Evolutionary conservation across 1,140 invertebrate genomes (phyloP), one percentile per base, ranked within the genome.

Genomic region (Maniola jurtina): DNA sequence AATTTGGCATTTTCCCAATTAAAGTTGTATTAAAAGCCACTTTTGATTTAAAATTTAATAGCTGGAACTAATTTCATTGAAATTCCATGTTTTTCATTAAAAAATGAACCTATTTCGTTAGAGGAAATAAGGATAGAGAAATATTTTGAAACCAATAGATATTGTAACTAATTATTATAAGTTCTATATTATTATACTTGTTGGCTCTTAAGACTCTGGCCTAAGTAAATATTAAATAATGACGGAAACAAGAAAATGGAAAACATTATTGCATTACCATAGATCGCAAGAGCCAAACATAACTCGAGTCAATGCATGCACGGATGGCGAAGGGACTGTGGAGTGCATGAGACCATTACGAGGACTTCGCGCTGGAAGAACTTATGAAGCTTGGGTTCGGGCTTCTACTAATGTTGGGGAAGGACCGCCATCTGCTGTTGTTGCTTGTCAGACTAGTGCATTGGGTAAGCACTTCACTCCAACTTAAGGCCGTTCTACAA

Each of bases 301-400:
- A 68, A 86, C 91, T 54, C 87, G 86, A 45, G 79, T 89, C 5
- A 90, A 84, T 55, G 77, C 79, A 3, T 87, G 86, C 58, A 76
- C 76, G 4, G 86, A 88, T n/a, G 70, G 71, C 1, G 84, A 87
- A 50, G 80, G 80, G 5, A 70, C 76, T 0, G 69, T 76, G 6
- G 88, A 90, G 55, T 90, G 88, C 40, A 86, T 86, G 83, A 83
- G 75, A 52, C 69, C 95, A 68, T 83, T 95, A 10, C 91, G 94
- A 14, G 94, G 94, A 61, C 90, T 95, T 14, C 91, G 92, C 10
- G 92, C 94, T 59, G 94, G 94, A 50, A 93, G 95, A 77, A 92
- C 93, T 25, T 97, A 97, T 80, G 96, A 97, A 80, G 95, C 97
- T 74, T 97, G 96, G 96, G 95, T 97, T 13, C 94, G 95, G 9